phyloP scores from a whole-genome alignment of 2,888 invertebrate genomes.

The Hofmannophila pseudospretella region DNA sequence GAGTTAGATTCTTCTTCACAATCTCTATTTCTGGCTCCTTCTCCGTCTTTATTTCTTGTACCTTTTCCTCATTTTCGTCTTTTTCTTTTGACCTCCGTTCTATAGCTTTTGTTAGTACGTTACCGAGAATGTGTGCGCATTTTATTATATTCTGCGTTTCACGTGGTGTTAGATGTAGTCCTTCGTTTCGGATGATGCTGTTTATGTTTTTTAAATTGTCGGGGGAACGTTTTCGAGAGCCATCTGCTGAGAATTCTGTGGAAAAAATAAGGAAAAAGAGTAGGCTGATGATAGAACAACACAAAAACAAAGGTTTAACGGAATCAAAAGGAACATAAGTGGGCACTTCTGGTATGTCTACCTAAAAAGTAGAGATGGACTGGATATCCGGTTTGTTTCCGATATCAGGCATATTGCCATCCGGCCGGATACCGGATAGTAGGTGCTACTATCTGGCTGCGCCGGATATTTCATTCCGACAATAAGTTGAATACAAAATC shows the following conservation, averaged over 20 bases:
- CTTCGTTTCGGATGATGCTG: slow-evolving; percentile 52
- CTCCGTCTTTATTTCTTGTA: slow-evolving; percentile 24
- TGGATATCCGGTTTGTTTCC: too few species aligned
- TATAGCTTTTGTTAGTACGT: slow-evolving; percentile 54
- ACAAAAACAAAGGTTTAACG: too few species aligned
- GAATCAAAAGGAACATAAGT: too few species aligned
- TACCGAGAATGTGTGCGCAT: slow-evolving; percentile 62
- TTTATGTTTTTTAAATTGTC: slow-evolving; percentile 45
- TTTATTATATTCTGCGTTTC: slow-evolving; percentile 65
- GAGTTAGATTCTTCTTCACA: slow-evolving; percentile 49
- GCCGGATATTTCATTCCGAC: too few species aligned
- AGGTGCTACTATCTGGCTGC: too few species aligned
- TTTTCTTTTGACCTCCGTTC: slow-evolving; percentile 45
- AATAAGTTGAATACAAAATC: too few species aligned
- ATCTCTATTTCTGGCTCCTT: slow-evolving; percentile 22
- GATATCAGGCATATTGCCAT: too few species aligned
- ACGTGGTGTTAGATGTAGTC: slow-evolving; percentile 51
- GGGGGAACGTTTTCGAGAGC: slow-evolving; percentile 49
- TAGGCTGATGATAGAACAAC: too few species aligned
- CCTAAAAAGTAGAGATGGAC: too few species aligned
- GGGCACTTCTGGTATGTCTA: too few species aligned
- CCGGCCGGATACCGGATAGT: too few species aligned
- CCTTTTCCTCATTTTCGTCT: slow-evolving; percentile 23
- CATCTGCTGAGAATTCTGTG: slow-evolving; percentile 48
- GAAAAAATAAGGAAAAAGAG: slow-evolving; percentile 8